These are phyloP conservation scores for Cairina moschata DNA, from an alignment of 2,113 vertebrate genomes.

Conservation along the genomic window DNA sequence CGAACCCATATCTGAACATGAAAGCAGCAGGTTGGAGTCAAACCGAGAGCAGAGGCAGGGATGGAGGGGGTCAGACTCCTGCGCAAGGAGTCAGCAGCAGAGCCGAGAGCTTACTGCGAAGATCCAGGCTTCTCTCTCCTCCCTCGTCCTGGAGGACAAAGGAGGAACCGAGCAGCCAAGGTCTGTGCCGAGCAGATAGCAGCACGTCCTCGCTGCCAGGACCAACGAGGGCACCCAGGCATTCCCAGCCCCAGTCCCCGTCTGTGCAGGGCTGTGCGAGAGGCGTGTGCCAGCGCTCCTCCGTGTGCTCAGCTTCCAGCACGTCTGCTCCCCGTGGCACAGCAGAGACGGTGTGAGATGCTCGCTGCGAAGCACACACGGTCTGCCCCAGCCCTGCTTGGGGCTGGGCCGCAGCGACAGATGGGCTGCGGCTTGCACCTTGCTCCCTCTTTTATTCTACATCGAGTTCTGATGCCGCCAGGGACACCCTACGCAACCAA, in stretches of 20 bases:
- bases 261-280: background rate
- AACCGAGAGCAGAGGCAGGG: background rate
- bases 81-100: background rate
- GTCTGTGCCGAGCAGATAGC: background rate
- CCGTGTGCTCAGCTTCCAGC: fast-evolving
- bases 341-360: background rate
- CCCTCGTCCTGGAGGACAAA: fast-evolving
- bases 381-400: background rate
- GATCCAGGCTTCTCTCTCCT: background rate
- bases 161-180: background rate
- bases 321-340: background rate
- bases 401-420: background rate
- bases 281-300: background rate
- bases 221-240: background rate
- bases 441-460: background rate
- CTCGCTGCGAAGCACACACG: fast-evolving
- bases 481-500: background rate
- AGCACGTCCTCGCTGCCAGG: background rate
- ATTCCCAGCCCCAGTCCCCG: background rate
- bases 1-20: fast-evolving
- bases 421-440: background rate
- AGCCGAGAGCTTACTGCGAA: background rate
- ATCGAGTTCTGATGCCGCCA: background rate
- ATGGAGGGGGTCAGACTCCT: background rate
- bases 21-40: background rate